Base-by-base conservation (phyloP, 2,113 vertebrate genomes). In the Neogale vison region DNA sequence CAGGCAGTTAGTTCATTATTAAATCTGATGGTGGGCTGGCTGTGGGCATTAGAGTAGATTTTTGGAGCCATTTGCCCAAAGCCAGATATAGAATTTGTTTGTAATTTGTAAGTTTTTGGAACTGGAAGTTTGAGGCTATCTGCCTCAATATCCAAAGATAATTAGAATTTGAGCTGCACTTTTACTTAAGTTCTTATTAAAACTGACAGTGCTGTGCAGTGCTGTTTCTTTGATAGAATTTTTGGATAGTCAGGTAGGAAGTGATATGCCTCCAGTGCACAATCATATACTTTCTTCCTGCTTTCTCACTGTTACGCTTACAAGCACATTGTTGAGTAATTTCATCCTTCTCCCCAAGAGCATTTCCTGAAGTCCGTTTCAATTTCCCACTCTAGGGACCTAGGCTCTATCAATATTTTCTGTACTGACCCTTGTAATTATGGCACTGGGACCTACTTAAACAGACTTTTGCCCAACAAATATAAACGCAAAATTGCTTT, bases 351-450 rank as follows among this genome's bases (percentile, higher is more conserved):
- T 96, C 72, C 85, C 90, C 39, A 87, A 81, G 92, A 97, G 59
- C 80, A 82, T 95, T 80, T 96, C 82, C 31, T 93, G 52, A 93
- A 39, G n/a, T 97, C 24, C 93, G 6, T 85, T 95, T 96, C 47
- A 87, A 65, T 95, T 91, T 96, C 94, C 94, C 90, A 88, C 76
- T 85, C 24, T 92, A 67, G 96, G 71, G 63, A 85, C 84, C 80
- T 96, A 61, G 76, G 17, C 42, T 97, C 34, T 90, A 67, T 89
- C 80, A 95, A 6, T 98, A 69, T 96, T 96, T 96, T 95, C 88
- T 93, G 71, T 79, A 88, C 76, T 93, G 88, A 98, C 82, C 90
- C n/a, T 92, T 95, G 52, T 97, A 90, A 98, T 97, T 94, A 96
- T 55, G 31, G 88, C 84, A 67, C 55, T 82, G 88, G 84, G 90